Evolutionary conservation across 2,888 invertebrate genomes (phyloP), one percentile per base, ranked within the genome.

Genomic region (Temnothorax rugatulus): DNA sequence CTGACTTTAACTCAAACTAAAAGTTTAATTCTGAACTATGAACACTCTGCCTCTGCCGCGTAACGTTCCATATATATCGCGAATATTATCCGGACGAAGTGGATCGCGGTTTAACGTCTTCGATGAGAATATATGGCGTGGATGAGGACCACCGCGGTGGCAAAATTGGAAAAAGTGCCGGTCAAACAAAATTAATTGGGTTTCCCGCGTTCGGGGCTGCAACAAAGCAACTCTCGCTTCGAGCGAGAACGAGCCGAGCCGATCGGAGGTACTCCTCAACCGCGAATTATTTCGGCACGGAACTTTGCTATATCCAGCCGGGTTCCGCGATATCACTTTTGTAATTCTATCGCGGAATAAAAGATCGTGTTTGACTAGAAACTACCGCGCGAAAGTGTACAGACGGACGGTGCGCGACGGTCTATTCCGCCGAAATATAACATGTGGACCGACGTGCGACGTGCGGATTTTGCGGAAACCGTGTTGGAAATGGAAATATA

Each of bases 151-250:
- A 11, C 13, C 50, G 50, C 61, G 15, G 44, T 44, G 61, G 76
- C 69, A 76, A 88, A 89, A 89, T 89, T 89, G 88, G 87, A 87
- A 89, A 86, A 83, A 89, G 87, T 84, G 75, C 87, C 87, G 87
- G 84, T 89, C 88, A 88, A 89, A 89, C 88, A 88, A 88, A 86
- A 89, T 88, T 86, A 89, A 89, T 89, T 89, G 86, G 86, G 81
- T 88, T 88, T 74, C 79, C 82, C 54, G 87, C 68, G 76, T 54
- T 9, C 79, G 85, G 85, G 47, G 74, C 83, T 63, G 84, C 88
- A 88, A 88, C 88, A 88, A 88, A 88, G 83, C 86, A 77, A 81
- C 79, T 61, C 79, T 61, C 73, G 61, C 38, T 69, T 50, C 38
- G 18, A 29, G 21, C 41, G 73, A 47, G 76, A 69, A 44, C 59